Conservation (phyloP, 2,797 vertebrate species). For the Ceryle rudis region DNA sequence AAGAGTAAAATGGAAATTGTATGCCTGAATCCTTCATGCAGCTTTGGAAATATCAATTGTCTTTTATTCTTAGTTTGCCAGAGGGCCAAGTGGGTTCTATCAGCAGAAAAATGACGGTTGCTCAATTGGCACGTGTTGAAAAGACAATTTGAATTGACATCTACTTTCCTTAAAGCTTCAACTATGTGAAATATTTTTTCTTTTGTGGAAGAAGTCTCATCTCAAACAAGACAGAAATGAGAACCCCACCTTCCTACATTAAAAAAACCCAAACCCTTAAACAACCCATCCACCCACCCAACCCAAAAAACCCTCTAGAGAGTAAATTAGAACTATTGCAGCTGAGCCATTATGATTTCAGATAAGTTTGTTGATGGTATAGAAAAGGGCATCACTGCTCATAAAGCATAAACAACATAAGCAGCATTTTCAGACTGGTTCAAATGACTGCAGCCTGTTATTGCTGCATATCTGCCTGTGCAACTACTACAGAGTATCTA, state of each 20-base stretch:
- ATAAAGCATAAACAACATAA: not conserved
- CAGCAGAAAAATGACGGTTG: not conserved
- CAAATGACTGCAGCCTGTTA: not conserved
- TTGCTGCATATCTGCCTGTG: not conserved
- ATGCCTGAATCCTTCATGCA: not conserved
- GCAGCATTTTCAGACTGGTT: not conserved
- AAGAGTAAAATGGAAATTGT: not conserved
- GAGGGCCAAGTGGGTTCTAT: not conserved
- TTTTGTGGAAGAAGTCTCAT: not conserved
- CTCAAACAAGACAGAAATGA: not conserved
- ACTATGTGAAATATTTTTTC: not conserved
- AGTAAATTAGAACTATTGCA: not conserved
- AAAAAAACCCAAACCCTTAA: not conserved
- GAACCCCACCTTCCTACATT: not conserved
- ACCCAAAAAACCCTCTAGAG: not conserved
- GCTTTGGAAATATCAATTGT: not conserved
- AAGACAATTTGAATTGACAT: not conserved
- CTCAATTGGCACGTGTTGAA: not conserved
- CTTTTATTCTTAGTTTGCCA: not conserved
- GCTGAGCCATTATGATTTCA: not conserved
- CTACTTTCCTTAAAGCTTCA: not conserved
- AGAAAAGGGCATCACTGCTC: not conserved
- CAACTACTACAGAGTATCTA: not conserved
- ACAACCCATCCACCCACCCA: accelerated
- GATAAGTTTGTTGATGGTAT: not conserved